These are phyloP conservation scores for Amiota communis DNA, from an alignment of 2,888 invertebrate genomes.

Conservation along the genomic window DNA sequence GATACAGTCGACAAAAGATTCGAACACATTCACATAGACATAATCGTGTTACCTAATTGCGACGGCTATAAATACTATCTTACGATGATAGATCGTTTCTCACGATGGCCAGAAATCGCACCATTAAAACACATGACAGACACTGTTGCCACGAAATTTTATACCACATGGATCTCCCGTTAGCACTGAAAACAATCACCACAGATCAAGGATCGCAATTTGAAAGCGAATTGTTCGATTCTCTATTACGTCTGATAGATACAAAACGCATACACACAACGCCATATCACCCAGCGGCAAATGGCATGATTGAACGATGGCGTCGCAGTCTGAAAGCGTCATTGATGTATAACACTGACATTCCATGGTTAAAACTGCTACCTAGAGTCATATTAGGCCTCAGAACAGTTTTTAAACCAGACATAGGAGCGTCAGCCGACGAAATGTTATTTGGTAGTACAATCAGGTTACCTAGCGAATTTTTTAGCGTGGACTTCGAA, in stretches of 20 bases:
- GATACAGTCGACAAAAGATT: neutral
- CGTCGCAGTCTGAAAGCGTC: neutral
- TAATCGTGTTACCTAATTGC: neutral
- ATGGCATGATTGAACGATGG: slow-evolving; percentile 11
- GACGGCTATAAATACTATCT: neutral
- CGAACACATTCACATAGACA: slow-evolving; percentile 5
- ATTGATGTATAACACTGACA: neutral
- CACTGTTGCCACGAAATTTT: neutral
- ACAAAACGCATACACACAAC: neutral
- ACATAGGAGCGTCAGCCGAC: neutral
- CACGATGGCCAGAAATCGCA: slow-evolving; percentile 1
- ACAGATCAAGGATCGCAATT: neutral
- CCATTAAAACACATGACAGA: neutral
- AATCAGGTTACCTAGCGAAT: neutral
- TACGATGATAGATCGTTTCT: neutral
- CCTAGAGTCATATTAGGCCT: neutral
- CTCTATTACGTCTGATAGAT: neutral
- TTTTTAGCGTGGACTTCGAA: neutral
- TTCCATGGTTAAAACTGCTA: neutral
- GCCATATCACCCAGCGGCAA: neutral
- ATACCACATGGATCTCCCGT: neutral
- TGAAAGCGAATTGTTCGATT: neutral
- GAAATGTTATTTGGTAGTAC: neutral
- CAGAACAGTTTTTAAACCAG: neutral
- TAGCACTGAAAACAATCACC: neutral